phyloP scores from a whole-genome alignment of 2,797 vertebrate genomes.

The Pipistrellus pygmaeus region DNA sequence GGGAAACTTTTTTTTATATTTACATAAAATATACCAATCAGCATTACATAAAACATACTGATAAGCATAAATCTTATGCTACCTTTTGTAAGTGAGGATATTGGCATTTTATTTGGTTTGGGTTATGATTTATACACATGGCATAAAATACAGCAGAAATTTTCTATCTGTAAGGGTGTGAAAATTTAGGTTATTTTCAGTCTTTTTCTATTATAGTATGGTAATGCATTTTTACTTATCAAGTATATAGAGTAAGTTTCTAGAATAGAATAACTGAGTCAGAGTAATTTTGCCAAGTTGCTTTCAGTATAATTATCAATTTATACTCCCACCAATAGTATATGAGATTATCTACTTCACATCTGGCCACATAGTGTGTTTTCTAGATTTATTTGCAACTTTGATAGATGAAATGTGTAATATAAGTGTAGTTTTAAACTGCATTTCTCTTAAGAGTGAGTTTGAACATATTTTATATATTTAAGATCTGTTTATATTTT shows the following conservation, averaged over 20 bases:
- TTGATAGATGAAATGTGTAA: neutral
- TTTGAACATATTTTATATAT: neutral
- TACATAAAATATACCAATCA: neutral
- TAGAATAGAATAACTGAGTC: neutral
- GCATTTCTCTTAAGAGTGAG: neutral
- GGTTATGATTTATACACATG: neutral
- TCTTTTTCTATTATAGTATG: neutral
- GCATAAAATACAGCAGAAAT: constrained; percentile 1
- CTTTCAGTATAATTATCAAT: neutral
- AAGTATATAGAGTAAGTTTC: neutral
- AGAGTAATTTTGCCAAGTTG: neutral
- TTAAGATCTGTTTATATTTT: neutral
- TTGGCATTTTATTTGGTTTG: constrained; percentile 29
- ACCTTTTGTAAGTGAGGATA: neutral
- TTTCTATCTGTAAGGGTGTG: neutral
- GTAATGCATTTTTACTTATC: neutral
- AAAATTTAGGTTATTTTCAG: neutral
- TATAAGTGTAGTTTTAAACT: constrained; percentile 14
- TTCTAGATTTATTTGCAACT: neutral
- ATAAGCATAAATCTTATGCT: neutral
- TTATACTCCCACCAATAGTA: neutral
- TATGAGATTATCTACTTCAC: neutral
- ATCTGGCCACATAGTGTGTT: neutral
- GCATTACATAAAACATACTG: neutral
- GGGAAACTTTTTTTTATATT: neutral